Percentiles rank a stretch among this genome's conserved stretches.
These are phyloP conservation scores for Saturnia pavonia DNA, from an alignment of 2,888 invertebrate species.

Conservation along the genomic window DNA sequence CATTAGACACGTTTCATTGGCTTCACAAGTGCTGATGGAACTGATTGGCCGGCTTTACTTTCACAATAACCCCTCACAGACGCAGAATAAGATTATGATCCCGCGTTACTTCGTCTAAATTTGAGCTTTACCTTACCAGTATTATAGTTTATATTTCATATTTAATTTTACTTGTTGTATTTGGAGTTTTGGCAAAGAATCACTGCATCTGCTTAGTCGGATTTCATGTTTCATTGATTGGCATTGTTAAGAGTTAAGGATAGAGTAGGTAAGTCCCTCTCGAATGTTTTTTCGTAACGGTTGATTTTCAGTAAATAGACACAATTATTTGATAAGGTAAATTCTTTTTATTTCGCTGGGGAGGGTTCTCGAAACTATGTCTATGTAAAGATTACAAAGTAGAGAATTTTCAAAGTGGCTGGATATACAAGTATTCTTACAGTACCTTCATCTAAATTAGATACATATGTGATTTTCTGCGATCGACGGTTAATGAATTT, in stretches of 20 bases:
- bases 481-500: too few relatives aligned
- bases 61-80: constrained; percentile 61
- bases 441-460: too few relatives aligned
- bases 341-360: constrained; percentile 22
- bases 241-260: constrained; percentile 68
- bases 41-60: constrained; percentile 75
- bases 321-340: constrained; percentile 64
- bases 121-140: constrained; percentile 11
- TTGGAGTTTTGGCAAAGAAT: constrained; percentile 35
- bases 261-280: constrained; percentile 50
- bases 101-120: constrained; percentile 33
- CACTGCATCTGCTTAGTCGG: constrained; percentile 71
- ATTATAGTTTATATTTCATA: not conserved
- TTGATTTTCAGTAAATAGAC: constrained; percentile 52
- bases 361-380: not conserved
- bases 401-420: not conserved
- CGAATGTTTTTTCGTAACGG: constrained; percentile 40
- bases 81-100: constrained; percentile 31
- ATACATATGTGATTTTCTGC: too few relatives aligned
- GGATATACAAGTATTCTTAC: not conserved
- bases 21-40: constrained; percentile 76
- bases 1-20: constrained; percentile 76
- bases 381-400: not conserved
- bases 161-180: constrained; percentile 6
- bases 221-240: constrained; percentile 79